Conservation (phyloP, 2,113 vertebrate genomes). For the Pseudonaja textilis region DNA sequence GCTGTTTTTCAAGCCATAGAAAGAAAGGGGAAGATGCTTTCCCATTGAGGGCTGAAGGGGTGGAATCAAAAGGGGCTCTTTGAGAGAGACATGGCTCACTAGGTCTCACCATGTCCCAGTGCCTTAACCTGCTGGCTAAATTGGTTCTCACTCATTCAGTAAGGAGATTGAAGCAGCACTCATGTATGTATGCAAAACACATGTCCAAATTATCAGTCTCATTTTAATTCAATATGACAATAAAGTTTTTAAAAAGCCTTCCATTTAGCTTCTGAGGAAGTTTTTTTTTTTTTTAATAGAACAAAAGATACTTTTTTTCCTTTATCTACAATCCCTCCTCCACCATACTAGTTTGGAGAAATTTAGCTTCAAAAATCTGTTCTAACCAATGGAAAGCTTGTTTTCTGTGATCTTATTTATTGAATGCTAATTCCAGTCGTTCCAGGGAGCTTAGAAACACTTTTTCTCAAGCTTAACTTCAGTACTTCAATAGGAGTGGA, state of each 20-base stretch:
- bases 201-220: background rate
- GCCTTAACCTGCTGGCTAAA: too few species aligned
- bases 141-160: background rate
- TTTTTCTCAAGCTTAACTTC: background rate
- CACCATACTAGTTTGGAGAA: background rate
- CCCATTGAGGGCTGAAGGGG: too few species aligned
- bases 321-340: background rate
- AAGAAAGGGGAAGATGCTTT: too few species aligned
- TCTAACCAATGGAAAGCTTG: background rate
- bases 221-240: background rate
- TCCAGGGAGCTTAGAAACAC: background rate
- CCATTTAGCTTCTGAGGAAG: background rate
- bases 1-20: too few species aligned
- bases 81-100: too few species aligned
- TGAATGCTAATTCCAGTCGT: background rate
- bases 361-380: background rate
- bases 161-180: background rate
- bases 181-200: background rate
- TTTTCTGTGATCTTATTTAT: background rate
- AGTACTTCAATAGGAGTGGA: background rate
- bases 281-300: background rate
- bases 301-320: background rate
- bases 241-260: background rate
- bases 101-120: too few species aligned
- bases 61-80: too few species aligned